Evolutionary conservation across 2,797 vertebrate genomes (phyloP).

Genomic region (Masticophis lateralis): DNA sequence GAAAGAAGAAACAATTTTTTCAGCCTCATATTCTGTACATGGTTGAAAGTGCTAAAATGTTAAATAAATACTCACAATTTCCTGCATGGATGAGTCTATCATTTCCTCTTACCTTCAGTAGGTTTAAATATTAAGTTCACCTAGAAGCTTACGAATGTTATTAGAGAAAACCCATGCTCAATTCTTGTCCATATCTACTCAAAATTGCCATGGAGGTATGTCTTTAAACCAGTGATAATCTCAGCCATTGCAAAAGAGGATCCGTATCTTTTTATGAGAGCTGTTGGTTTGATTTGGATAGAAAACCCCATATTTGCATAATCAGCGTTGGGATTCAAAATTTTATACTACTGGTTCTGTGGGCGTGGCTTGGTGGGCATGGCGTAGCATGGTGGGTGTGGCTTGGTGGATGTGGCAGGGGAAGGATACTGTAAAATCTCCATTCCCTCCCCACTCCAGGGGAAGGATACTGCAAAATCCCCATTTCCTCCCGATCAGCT

Average conservation of each 20-base stretch:
- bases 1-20: not conserved
- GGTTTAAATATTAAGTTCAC: not conserved
- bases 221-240: conserved; percentile 38
- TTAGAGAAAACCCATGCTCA: not conserved
- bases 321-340: too few relatives aligned
- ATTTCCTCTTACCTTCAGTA: not conserved
- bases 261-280: conserved; percentile 33
- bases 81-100: not conserved
- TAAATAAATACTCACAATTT: not conserved
- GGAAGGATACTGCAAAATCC: too few relatives aligned
- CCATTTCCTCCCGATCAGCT: too few relatives aligned
- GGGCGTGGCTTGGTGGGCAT: too few relatives aligned
- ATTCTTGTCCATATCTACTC: not conserved
- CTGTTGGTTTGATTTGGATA: conserved; percentile 51
- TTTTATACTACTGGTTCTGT: too few relatives aligned
- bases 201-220: conserved; percentile 18
- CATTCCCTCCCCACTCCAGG: too few relatives aligned
- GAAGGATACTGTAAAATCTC: too few relatives aligned
- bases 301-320: conserved; percentile 28
- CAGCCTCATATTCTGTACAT: not conserved
- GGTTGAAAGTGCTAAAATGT: not conserved
- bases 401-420: too few relatives aligned
- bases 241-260: conserved; percentile 21
- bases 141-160: not conserved
- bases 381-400: too few relatives aligned